Evolutionary conservation across 2,797 vertebrate genomes (phyloP), one percentile per base, ranked within the genome.

Genomic region (Luscinia luscinia): DNA sequence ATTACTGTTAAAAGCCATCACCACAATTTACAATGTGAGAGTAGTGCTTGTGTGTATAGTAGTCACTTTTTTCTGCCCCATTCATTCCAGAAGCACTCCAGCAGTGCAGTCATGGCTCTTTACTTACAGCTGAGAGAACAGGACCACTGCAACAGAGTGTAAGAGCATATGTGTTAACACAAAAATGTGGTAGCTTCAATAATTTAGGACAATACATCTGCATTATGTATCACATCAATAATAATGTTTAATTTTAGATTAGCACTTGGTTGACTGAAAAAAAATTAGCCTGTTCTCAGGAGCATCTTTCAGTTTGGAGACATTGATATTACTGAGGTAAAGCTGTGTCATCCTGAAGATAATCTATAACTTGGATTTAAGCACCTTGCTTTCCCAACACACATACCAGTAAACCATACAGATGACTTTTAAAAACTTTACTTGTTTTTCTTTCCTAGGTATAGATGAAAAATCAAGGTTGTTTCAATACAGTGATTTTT

Each of bases 161-260:
- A 84, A 72, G 54, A 34, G 43, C 48, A 22, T 23, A 52, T 52
- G 30, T 58, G 26, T 54, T 82, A 66, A 74, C 70, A 59, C 76
- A 77, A 26, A 87, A 92, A 69, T 49, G 18, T 62, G 26, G 34
- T 69, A 74, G 10, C 36, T 91, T 66, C 58, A 87, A 90, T 67
- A 72, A 72, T 80, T 84, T 38, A 75, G 40, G 45, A 52, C 48
- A 86, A 72, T 51, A 74, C 46, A 80, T 83, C 30, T 11, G 46
- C 23, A 46, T 46, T 46, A 46, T 46, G 46, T 46, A 46, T 46
- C 13, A 23, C 22, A 23, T 46, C 46, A 46, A 23, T 23, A 46
- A 46, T 46, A 23, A 46, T 46, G 8, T 68, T 90, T 87, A 59
- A 59, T 55, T 93, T 81, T 80, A 79, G 38, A 18, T 79, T 74